Percentiles rank a stretch among this genome's conserved stretches.
phyloP scores from a whole-genome alignment of 2,797 vertebrate genomes.

The Siniperca obscura region DNA sequence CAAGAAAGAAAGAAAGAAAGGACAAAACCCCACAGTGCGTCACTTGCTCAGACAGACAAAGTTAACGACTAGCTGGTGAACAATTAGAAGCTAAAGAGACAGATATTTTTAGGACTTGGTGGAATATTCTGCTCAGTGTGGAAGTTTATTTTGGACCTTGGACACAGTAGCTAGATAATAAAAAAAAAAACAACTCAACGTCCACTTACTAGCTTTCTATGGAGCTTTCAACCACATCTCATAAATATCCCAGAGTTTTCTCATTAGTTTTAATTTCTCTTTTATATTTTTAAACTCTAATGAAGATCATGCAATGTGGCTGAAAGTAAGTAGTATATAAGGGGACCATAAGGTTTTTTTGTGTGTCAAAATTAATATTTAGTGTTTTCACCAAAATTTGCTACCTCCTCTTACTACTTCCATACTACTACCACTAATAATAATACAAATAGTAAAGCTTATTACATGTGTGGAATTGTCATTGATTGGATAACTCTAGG shows the following conservation, averaged over 20 bases:
- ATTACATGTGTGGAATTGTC: conserved; percentile 5
- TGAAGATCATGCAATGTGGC: not conserved
- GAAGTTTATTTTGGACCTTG: too few relatives aligned
- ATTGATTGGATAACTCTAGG: conserved; percentile 7
- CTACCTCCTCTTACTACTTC: not conserved
- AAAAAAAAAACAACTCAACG: not conserved
- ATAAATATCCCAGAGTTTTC: not conserved
- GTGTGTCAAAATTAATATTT: not conserved
- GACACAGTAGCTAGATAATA: not conserved
- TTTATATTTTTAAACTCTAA: too few relatives aligned
- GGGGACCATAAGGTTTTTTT: not conserved
- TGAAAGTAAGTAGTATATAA: not conserved
- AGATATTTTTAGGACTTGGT: not conserved
- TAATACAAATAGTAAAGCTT: not conserved
- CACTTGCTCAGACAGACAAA: not conserved
- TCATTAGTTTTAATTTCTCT: too few relatives aligned
- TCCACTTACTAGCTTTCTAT: not conserved
- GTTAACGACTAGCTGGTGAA: not conserved
- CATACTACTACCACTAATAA: not conserved
- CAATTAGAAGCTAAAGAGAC: not conserved
- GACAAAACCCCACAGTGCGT: not conserved
- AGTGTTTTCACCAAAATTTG: not conserved
- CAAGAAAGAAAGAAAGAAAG: not conserved
- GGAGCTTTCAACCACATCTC: not conserved
- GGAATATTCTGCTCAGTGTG: too few relatives aligned